Conservation (phyloP, 2,888 invertebrate genomes). For the Drosophila tripunctata region DNA sequence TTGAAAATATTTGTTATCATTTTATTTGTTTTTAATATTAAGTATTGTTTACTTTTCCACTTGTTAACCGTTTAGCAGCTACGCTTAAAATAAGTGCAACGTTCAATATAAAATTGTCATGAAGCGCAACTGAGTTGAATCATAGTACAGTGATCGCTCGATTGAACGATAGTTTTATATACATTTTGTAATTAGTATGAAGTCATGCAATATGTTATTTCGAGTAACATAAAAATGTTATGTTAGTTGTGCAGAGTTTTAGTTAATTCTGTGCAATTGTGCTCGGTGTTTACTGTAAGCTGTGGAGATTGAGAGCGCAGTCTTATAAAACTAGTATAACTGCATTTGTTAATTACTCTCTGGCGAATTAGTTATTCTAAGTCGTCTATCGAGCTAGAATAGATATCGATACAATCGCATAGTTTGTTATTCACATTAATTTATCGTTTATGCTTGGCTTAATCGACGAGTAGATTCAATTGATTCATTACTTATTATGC, state of each 20-base stretch:
- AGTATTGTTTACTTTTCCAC: background rate
- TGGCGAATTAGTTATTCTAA: background rate
- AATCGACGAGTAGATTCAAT: too few species aligned
- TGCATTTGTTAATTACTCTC: background rate
- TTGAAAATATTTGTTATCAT: background rate
- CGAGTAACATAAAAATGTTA: background rate
- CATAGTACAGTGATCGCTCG: background rate
- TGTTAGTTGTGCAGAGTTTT: too few species aligned
- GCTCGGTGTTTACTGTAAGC: background rate
- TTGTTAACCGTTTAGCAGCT: slow-evolving; percentile 5
- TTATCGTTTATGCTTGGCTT: too few species aligned
- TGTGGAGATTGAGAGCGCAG: background rate
- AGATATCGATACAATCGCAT: too few species aligned
- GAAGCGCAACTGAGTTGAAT: background rate
- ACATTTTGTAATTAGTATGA: too few species aligned
- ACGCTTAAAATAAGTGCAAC: background rate
- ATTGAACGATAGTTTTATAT: too few species aligned
- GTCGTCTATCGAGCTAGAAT: too few species aligned
- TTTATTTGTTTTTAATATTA: background rate
- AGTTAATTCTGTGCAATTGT: too few species aligned
- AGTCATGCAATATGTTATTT: too few species aligned
- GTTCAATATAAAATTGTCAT: background rate
- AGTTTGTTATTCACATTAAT: too few species aligned
- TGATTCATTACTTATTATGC: too few species aligned
- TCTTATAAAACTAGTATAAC: background rate